Conservation (phyloP, 2,797 vertebrate genomes). For the Mus minutoides region DNA sequence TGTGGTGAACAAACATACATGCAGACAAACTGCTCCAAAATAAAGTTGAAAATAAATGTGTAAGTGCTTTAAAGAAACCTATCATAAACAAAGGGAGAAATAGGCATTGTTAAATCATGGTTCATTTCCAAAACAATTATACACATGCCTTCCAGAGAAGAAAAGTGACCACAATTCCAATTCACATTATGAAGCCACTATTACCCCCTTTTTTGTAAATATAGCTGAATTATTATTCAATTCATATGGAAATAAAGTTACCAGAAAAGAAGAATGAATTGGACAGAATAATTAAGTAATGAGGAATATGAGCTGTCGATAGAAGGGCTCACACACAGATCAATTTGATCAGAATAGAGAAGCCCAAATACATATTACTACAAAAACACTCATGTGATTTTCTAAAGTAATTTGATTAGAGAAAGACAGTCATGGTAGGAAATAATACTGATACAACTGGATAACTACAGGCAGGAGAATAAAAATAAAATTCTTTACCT, state of each 20-base stretch:
- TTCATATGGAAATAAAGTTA: background rate
- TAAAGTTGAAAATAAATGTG: background rate
- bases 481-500: background rate
- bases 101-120: background rate
- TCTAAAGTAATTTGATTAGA: background rate
- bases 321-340: background rate
- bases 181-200: background rate
- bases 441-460: background rate
- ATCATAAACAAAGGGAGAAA: background rate
- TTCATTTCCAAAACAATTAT: background rate
- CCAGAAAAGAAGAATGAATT: background rate
- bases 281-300: background rate
- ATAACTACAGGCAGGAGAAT: background rate
- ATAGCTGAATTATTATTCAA: background rate
- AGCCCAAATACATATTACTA: background rate
- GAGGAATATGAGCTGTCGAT: background rate
- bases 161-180: background rate
- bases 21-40: background rate
- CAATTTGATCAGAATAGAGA: no score
- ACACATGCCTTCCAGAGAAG: background rate
- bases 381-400: background rate
- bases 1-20: no score
- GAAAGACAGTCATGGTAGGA: background rate
- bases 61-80: background rate
- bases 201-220: background rate